phyloP scores from a whole-genome alignment of 2,888 invertebrate species.

The Apoda limacodes region DNA sequence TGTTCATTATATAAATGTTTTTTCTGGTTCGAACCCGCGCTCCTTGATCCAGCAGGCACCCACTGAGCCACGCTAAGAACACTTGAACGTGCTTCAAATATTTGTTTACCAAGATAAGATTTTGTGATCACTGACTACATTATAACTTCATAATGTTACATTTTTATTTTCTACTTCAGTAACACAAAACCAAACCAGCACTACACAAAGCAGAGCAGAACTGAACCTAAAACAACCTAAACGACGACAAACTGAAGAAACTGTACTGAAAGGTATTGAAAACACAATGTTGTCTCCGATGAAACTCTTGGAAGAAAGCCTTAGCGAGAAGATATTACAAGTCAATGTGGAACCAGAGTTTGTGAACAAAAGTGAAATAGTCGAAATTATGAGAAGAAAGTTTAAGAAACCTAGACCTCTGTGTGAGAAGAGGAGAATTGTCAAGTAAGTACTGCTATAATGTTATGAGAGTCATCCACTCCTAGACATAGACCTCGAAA shows the following conservation, averaged over 20 bases:
- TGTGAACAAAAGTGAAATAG: slow-evolving; percentile 8
- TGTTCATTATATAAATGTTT: no score
- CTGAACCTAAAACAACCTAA: slow-evolving; percentile 35
- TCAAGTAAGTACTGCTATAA: slow-evolving; percentile 46
- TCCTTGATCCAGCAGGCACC: no score
- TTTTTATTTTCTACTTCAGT: slow-evolving; percentile 5
- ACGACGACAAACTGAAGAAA: slow-evolving; percentile 7
- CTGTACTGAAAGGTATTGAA: slow-evolving; percentile 15
- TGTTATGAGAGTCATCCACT: no score
- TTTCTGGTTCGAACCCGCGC: no score
- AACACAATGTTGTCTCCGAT: slow-evolving; percentile 31
- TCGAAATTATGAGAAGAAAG: slow-evolving; percentile 26
- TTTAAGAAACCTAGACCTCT: slow-evolving; percentile 42
- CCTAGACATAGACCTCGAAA: no score
- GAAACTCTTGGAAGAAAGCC: slow-evolving; percentile 30
- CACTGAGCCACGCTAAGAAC: no score
- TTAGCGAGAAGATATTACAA: background rate
- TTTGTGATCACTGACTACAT: slow-evolving; percentile 1
- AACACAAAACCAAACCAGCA: slow-evolving; percentile 18
- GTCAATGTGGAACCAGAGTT: background rate
- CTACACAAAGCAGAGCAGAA: slow-evolving; percentile 26
- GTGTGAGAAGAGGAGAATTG: slow-evolving; percentile 36
- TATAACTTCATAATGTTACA: background rate
- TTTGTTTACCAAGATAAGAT: no score
- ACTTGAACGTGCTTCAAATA: no score